Evolutionary conservation across 2,113 vertebrate species (phyloP).

Genomic region (Anoura caudifer): DNA sequence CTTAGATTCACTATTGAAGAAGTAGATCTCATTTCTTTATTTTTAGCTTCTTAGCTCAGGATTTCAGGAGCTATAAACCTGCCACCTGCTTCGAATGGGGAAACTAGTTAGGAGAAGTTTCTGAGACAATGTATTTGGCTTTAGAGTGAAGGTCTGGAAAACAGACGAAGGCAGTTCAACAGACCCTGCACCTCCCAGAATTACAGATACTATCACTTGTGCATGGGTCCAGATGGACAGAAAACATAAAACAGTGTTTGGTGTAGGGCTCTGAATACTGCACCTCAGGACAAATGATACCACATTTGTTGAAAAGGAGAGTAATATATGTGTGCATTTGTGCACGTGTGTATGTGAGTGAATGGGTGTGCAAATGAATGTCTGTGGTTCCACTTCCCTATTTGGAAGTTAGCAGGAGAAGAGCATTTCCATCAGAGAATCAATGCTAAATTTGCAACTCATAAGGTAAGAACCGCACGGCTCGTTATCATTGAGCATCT

Average conservation of each 20-base stretch:
- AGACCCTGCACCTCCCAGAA: not conserved
- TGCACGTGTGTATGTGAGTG: not conserved
- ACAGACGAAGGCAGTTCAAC: not conserved
- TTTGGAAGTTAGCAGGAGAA: not conserved
- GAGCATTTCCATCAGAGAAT: not conserved
- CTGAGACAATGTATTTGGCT: not conserved
- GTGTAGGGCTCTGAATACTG: not conserved
- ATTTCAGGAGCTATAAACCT: not conserved
- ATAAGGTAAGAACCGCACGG: not conserved
- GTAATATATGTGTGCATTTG: accelerated
- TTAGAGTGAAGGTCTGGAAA: not conserved
- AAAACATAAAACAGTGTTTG: not conserved
- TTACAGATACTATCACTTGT: not conserved
- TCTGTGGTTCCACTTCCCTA: not conserved
- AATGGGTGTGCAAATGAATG: not conserved
- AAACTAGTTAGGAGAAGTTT: not conserved
- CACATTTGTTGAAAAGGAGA: not conserved
- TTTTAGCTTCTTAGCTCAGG: not conserved
- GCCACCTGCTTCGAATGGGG: not conserved
- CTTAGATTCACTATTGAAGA: not conserved
- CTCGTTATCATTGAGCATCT: not conserved
- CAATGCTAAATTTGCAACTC: not conserved
- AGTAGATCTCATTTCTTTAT: not conserved
- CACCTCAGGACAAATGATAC: not conserved
- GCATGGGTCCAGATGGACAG: not conserved